Conservation (phyloP, 2,113 vertebrate species). For the Tachuris rubrigastra region DNA sequence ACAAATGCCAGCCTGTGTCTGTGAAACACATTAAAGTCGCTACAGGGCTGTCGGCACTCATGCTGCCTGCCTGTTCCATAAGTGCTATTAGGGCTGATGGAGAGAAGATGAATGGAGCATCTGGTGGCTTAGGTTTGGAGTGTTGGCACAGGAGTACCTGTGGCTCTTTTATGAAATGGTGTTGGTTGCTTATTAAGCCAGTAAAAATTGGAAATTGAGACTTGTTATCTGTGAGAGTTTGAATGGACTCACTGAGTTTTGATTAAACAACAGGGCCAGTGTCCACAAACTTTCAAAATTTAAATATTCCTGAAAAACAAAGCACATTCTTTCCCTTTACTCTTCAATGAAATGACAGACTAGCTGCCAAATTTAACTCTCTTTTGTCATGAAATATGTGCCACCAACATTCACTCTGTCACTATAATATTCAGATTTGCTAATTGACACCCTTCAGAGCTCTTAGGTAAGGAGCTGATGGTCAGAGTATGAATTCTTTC, state of each 20-base stretch:
- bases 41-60: slow-evolving; percentile 17
- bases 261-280: background rate
- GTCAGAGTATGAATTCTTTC: background rate
- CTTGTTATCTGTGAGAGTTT: background rate
- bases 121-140: background rate
- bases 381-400: background rate
- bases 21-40: background rate
- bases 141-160: background rate
- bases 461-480: background rate
- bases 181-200: background rate
- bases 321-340: background rate
- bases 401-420: background rate
- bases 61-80: background rate
- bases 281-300: background rate
- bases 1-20: background rate
- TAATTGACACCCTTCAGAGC: background rate
- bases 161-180: background rate
- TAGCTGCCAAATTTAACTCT: background rate
- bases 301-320: background rate
- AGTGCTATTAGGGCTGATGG: background rate
- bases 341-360: background rate
- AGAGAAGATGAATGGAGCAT: background rate
- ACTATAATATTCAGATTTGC: background rate
- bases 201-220: background rate
- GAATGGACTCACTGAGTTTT: background rate